Evolutionary conservation across 2,113 vertebrate genomes (phyloP).

Genomic region (Dendropsophus ebraccatus): DNA sequence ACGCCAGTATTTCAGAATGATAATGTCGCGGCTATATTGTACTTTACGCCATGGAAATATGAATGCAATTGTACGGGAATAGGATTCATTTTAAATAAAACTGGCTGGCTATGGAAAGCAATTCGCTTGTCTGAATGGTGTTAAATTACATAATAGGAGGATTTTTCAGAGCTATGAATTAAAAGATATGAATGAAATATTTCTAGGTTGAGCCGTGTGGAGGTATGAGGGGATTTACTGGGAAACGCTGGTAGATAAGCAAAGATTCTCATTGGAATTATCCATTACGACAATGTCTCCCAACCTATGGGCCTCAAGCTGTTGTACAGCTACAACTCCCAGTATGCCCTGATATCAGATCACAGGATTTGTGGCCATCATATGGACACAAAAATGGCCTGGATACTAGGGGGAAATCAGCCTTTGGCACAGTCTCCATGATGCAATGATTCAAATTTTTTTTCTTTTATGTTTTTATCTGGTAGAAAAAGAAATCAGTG

Average conservation of each 20-base stretch:
- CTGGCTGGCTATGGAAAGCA: background rate
- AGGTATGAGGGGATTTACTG: background rate
- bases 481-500: too few relatives aligned
- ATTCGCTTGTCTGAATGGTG: background rate
- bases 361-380: too few relatives aligned
- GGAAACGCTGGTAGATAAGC: too few relatives aligned
- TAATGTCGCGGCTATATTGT: background rate
- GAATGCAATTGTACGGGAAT: background rate
- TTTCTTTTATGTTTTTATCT: too few relatives aligned
- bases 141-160: background rate
- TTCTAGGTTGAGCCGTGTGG: background rate
- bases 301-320: too few relatives aligned
- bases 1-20: background rate
- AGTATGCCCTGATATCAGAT: too few relatives aligned
- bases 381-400: too few relatives aligned
- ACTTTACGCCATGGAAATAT: background rate
- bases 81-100: background rate
- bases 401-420: too few relatives aligned
- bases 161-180: background rate
- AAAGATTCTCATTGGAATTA: background rate
- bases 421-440: too few relatives aligned
- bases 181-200: background rate
- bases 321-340: too few relatives aligned
- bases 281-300: background rate
- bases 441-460: too few relatives aligned